These are phyloP conservation scores for Bathynomus jamesi DNA, from an alignment of 1,140 invertebrate species.

Conservation along the genomic window DNA sequence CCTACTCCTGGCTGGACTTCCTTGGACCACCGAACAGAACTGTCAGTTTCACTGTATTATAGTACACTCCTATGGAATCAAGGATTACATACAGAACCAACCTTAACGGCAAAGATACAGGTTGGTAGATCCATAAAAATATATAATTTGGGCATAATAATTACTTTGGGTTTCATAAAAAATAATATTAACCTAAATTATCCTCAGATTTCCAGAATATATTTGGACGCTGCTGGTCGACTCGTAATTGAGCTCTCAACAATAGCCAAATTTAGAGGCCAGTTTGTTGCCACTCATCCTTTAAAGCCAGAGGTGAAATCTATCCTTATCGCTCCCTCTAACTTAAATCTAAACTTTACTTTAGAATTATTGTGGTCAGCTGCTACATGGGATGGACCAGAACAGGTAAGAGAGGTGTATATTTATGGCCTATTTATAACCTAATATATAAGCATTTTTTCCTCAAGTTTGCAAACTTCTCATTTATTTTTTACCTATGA, in stretches of 20 bases:
- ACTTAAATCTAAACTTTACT: conserved; percentile 42
- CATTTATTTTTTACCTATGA: too few species aligned
- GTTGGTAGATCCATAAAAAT: conserved; percentile 4
- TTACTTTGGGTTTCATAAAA: not conserved
- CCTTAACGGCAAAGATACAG: conserved; percentile 41
- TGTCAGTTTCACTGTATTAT: conserved; percentile 49
- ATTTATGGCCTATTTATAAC: not conserved
- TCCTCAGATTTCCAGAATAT: not conserved
- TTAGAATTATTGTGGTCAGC: conserved; percentile 46
- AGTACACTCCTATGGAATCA: conserved; percentile 44
- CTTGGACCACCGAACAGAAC: conserved; percentile 46
- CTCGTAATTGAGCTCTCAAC: conserved; percentile 47
- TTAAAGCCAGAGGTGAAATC: conserved; percentile 37
- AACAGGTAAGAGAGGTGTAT: conserved; percentile 39
- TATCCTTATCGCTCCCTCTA: conserved; percentile 41
- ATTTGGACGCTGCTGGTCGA: conserved; percentile 42
- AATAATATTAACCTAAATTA: not conserved
- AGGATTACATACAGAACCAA: conserved; percentile 43
- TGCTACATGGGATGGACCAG: conserved; percentile 46
- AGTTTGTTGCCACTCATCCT: conserved; percentile 45
- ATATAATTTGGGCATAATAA: not conserved
- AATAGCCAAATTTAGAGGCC: conserved; percentile 46
- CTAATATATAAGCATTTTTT: not conserved
- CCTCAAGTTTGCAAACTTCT: too few species aligned
- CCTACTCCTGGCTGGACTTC: conserved; percentile 46